Evolutionary conservation across 2,888 invertebrate genomes (phyloP).

Genomic region (Aplocera efformata): DNA sequence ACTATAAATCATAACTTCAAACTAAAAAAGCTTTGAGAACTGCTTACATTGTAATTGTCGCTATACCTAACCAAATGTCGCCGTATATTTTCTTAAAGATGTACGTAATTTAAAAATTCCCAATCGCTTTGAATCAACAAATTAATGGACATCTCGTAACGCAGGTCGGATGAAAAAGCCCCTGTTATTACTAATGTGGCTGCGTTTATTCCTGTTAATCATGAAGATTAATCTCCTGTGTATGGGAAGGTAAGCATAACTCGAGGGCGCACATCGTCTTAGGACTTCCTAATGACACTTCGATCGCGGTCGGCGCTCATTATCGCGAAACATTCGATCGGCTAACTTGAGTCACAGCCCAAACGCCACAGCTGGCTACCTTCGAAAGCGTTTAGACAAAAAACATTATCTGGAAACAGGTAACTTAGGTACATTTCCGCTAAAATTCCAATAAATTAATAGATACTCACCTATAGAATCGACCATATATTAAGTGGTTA

Average conservation of each 20-base stretch:
- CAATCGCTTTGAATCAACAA: conserved; percentile 13
- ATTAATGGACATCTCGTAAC: conserved; percentile 21
- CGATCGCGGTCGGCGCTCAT: conserved; percentile 73
- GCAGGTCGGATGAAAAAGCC: conserved; percentile 22
- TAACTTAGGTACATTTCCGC: too few relatives aligned
- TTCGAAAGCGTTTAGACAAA: too few relatives aligned
- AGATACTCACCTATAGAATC: too few relatives aligned
- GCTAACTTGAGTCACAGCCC: conserved; percentile 32
- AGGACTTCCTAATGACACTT: conserved; percentile 80
- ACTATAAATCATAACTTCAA: too few relatives aligned
- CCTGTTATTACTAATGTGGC: conserved; percentile 43
- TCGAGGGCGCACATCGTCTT: conserved; percentile 68
- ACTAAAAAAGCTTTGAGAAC: conserved; percentile 29
- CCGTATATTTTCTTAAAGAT: conserved; percentile 19
- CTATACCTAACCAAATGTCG: conserved; percentile 16
- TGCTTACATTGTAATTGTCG: conserved; percentile 25
- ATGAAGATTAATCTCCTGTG: conserved; percentile 66
- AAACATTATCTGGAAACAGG: too few relatives aligned
- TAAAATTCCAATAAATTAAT: too few relatives aligned
- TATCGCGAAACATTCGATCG: conserved; percentile 77
- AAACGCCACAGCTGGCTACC: conserved; percentile 1
- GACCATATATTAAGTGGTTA: too few relatives aligned
- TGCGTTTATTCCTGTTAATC: conserved; percentile 51
- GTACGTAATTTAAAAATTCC: conserved; percentile 13
- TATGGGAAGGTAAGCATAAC: conserved; percentile 64